Evolutionary conservation across 2,888 invertebrate species (phyloP), one percentile per base, ranked within the genome.

Genomic region (Thereva nobilitata): DNA sequence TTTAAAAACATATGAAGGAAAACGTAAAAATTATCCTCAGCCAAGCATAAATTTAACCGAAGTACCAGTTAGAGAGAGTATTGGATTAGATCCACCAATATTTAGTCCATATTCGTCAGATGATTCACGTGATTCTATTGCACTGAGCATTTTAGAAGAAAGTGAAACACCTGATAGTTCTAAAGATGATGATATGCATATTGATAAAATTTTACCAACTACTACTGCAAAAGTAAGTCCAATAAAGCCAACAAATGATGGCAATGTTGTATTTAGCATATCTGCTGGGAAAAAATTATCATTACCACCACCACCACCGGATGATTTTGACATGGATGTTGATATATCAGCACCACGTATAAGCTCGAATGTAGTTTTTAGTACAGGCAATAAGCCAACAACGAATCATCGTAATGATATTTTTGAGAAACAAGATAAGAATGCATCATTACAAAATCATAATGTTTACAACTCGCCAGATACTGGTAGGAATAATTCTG

Each of bases 191-290:
- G 54, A 54, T 10, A 23, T 64, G 8, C 47, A 64, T 23, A 40
- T 45, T 47, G 55, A 64, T n/a, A 64, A 45, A 45, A 64, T 64
- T 8, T n/a, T 8, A 12, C 47, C 64, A 64, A 5, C 23, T 9
- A 38, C 1, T 42, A 53, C 10, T 40, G 10, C 3, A 5, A 40
- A 44, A 10, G 2, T 10, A 3, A 38, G 10, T n/a, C 23, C 8
- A 12, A 54, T 5, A 64, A 64, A 53, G 41, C 9, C 35, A 8
- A 5, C 8, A 45, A 52, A 5, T 23, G 64, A 64, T 35, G 44
- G 9, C 40, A 35, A 42, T 42, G 54, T 64, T 45, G 34, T 64
- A 12, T 64, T 55, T 37, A 64, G 55, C 40, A 23, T 54, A n/a
- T 9, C 45, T 9, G 44, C 54, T 6, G 12, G 23, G 6, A 54